A percentile compares a stretch with the other conserved stretches of the same genome.
Conservation (phyloP, 92 coral and sea anemone genomes). For the Actinostola sp. region DNA sequence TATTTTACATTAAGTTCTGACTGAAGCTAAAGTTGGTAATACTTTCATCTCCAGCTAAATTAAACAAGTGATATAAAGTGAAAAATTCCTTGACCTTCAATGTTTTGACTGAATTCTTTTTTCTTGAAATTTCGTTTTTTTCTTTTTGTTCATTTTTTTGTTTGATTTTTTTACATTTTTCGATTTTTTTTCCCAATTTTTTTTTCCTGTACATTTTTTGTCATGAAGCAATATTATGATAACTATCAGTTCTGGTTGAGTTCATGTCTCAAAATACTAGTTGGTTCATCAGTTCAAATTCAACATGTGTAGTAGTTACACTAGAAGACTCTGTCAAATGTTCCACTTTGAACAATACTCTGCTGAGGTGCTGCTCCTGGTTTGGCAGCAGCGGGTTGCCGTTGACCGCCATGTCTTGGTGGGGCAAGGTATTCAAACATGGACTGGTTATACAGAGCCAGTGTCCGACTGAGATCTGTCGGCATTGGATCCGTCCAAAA, state of each 20-base stretch:
- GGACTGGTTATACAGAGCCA: slow-evolving; percentile 83
- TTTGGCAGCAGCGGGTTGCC: slow-evolving; percentile 63
- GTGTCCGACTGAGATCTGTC: slow-evolving; percentile 87
- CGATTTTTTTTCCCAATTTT: slow-evolving; percentile 31
- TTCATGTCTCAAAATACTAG: slow-evolving; percentile 8
- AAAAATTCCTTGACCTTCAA: slow-evolving; percentile 62
- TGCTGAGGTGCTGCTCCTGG: slow-evolving; percentile 64
- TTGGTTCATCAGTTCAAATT: neutral
- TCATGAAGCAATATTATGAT: slow-evolving; percentile 23
- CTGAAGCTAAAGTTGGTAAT: too few relatives aligned
- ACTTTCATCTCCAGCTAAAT: neutral
- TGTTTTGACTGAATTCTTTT: slow-evolving; percentile 38
- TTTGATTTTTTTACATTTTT: slow-evolving; percentile 23
- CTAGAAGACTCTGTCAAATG: slow-evolving; percentile 88
- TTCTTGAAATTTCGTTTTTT: slow-evolving; percentile 19
- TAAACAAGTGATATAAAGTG: neutral
- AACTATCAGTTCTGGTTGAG: slow-evolving; percentile 3
- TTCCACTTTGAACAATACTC: slow-evolving; percentile 72
- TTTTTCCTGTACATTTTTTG: slow-evolving; percentile 6
- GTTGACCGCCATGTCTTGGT: slow-evolving; percentile 78
- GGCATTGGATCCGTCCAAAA: slow-evolving; percentile 99
- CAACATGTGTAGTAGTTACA: neutral
- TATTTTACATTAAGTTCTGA: too few relatives aligned
- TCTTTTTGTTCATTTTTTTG: slow-evolving; percentile 30
- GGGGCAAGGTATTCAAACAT: slow-evolving; percentile 99